Evolutionary conservation across 2,888 invertebrate genomes (phyloP).

Genomic region (Eupsilia transversa): DNA sequence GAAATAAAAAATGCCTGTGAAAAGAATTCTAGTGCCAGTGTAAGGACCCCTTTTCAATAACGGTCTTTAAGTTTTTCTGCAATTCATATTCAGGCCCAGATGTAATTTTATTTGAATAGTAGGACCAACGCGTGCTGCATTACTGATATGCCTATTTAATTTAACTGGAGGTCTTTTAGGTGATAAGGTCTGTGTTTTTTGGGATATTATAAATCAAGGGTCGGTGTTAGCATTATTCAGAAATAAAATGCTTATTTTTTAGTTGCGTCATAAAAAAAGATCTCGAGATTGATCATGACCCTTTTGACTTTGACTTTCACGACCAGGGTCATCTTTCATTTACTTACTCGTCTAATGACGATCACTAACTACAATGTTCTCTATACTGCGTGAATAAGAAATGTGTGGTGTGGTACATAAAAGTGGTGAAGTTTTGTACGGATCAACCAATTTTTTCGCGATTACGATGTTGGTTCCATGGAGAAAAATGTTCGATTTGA

Average conservation of each 20-base stretch:
- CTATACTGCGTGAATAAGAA: no score
- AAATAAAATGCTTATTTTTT: constrained; percentile 15
- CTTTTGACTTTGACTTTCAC: constrained; percentile 1
- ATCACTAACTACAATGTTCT: no score
- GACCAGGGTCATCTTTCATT: neutral
- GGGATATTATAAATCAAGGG: constrained; percentile 15
- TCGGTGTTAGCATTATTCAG: constrained; percentile 8
- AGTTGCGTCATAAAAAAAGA: neutral
- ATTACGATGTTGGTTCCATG: no score
- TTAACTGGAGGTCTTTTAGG: constrained; percentile 13
- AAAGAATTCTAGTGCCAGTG: constrained; percentile 26
- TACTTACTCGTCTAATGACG: no score
- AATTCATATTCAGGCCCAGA: constrained; percentile 50
- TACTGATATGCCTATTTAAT: constrained; percentile 50
- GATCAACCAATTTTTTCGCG: no score
- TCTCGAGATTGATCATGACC: neutral
- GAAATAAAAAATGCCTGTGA: constrained; percentile 24
- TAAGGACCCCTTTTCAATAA: constrained; percentile 44
- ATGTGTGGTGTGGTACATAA: no score
- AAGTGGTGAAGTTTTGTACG: no score
- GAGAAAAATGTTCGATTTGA: no score
- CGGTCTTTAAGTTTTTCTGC: constrained; percentile 53
- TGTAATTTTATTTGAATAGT: constrained; percentile 62
- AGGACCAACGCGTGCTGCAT: constrained; percentile 42
- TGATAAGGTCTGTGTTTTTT: constrained; percentile 21